A percentile compares a stretch with the other conserved stretches of the same genome.
Evolutionary conservation across 2,113 vertebrate species (phyloP).

Genomic region (Anas platyrhynchos): DNA sequence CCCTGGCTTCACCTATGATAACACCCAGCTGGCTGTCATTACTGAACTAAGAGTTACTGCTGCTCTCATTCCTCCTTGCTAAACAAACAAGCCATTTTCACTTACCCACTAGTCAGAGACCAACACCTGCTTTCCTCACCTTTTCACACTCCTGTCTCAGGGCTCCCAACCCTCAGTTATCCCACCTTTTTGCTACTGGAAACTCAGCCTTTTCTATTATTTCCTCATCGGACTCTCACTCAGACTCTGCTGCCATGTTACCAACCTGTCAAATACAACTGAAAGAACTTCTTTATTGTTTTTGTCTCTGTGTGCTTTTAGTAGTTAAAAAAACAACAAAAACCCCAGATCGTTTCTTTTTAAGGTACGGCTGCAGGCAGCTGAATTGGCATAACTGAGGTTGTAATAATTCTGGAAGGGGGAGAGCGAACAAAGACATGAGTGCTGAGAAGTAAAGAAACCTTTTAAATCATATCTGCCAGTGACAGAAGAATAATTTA

Average conservation of each 20-base stretch:
- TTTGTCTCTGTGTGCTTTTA: neutral
- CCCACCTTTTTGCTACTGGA: neutral
- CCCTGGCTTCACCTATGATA: neutral
- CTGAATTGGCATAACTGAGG: constrained; percentile 3
- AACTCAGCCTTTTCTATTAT: neutral
- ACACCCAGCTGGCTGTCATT: neutral
- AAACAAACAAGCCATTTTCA: neutral
- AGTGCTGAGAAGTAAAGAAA: constrained; percentile 14
- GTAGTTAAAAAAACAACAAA: neutral
- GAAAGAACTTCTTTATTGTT: neutral
- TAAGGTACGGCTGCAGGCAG: constrained; percentile 12
- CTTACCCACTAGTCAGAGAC: neutral
- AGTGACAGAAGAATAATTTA: constrained; percentile 40
- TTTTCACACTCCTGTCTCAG: neutral
- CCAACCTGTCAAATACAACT: neutral
- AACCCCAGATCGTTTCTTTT: neutral
- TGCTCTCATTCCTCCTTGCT: neutral
- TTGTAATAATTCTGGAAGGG: constrained; percentile 6
- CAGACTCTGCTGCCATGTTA: neutral
- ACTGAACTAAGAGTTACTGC: neutral
- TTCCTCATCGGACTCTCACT: neutral
- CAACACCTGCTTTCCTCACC: neutral
- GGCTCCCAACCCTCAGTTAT: neutral
- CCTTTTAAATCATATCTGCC: constrained; percentile 40
- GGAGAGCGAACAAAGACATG: neutral